These are phyloP conservation scores for Brassicogethes aeneus DNA, from an alignment of 2,888 invertebrate species.

Conservation along the genomic window DNA sequence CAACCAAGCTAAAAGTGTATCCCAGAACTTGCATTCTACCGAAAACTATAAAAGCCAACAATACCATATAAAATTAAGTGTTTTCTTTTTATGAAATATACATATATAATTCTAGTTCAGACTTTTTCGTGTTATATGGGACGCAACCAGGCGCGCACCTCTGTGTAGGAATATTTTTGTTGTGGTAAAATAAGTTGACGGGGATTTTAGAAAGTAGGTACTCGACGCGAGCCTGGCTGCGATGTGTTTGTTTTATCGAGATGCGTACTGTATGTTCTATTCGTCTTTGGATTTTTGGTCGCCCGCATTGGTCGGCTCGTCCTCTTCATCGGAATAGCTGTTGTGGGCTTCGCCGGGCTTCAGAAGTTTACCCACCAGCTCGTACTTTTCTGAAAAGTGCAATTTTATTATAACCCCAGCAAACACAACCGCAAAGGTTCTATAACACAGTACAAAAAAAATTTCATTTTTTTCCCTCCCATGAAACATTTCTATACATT, in stretches of 20 bases:
- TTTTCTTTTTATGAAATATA: neutral
- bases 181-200: too few relatives aligned
- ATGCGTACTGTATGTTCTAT: too few relatives aligned
- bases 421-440: too few relatives aligned
- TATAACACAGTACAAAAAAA: too few relatives aligned
- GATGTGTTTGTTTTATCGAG: too few relatives aligned
- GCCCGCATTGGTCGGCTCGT: conserved; percentile 46
- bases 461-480: too few relatives aligned
- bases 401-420: conserved; percentile 8
- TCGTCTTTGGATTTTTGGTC: conserved; percentile 41
- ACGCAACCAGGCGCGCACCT: neutral
- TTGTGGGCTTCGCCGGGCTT: conserved; percentile 86
- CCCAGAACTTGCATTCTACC: too few relatives aligned
- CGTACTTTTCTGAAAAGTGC: conserved; percentile 74
- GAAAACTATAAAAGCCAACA: neutral
- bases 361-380: conserved; percentile 79
- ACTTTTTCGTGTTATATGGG: neutral
- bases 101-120: neutral
- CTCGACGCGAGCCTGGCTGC: too few relatives aligned
- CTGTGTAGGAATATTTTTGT: too few relatives aligned
- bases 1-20: too few relatives aligned
- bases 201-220: too few relatives aligned
- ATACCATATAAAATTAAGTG: neutral
- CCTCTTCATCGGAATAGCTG: conserved; percentile 87
- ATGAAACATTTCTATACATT: too few relatives aligned